Percentiles rank a stretch among this genome's conserved stretches.
phyloP scores from a whole-genome alignment of 2,113 vertebrate species.

The Nothocercus julius region DNA sequence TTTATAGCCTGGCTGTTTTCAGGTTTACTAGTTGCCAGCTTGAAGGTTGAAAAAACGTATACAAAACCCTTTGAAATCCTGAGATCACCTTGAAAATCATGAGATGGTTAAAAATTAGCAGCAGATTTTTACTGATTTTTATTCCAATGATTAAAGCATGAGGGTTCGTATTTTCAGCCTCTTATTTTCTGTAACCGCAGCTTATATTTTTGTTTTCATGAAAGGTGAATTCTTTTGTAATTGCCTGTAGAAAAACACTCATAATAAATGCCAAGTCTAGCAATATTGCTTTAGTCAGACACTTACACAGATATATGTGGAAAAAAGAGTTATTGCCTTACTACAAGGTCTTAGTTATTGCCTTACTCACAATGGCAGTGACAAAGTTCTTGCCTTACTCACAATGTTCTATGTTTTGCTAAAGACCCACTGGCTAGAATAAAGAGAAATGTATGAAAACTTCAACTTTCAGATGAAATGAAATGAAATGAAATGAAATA shows the following conservation, averaged over 20 bases:
- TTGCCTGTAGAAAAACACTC: neutral
- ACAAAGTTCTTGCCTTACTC: neutral
- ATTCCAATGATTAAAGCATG: neutral
- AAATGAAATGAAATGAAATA: too few relatives aligned
- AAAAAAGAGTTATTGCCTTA: neutral
- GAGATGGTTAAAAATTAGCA: neutral
- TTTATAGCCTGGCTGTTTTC: neutral
- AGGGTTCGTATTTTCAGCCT: neutral
- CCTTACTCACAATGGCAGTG: too few relatives aligned
- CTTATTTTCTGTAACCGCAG: neutral
- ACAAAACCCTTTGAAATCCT: neutral
- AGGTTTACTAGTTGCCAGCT: neutral
- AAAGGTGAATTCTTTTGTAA: constrained; percentile 6
- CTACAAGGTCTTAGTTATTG: neutral
- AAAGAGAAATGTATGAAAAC: neutral
- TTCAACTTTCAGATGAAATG: neutral
- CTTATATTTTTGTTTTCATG: neutral
- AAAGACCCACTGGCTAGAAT: neutral
- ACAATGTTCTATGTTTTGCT: neutral
- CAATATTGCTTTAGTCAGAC: neutral
- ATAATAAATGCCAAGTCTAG: neutral
- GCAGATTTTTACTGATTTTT: neutral
- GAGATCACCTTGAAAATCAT: neutral
- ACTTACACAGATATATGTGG: neutral
- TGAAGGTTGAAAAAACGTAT: neutral